Percentiles rank a stretch among this genome's conserved stretches.
These are phyloP conservation scores for Phylloscopus trochilus DNA, from an alignment of 2,113 vertebrate species.

Conservation along the genomic window DNA sequence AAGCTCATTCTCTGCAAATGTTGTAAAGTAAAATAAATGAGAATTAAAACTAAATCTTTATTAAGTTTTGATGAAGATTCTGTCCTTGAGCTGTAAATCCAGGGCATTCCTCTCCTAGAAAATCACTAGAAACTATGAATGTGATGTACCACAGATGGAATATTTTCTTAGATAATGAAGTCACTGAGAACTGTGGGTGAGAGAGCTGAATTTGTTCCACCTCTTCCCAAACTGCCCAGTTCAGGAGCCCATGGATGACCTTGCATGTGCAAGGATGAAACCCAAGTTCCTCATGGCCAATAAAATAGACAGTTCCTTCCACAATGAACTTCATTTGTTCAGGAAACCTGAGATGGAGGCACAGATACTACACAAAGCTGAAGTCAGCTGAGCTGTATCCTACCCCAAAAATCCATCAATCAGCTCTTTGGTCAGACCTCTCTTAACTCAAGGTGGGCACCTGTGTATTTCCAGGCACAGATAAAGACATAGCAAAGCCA, in stretches of 20 bases:
- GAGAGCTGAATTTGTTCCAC: background rate
- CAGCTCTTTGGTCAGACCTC: background rate
- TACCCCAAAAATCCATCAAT: background rate
- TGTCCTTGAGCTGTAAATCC: conserved; percentile 9
- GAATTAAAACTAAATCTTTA: conserved; percentile 24
- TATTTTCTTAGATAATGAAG: background rate
- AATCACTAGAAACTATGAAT: background rate
- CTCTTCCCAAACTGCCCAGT: background rate
- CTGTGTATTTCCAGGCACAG: background rate
- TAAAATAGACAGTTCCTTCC: background rate
- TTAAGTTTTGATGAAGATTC: conserved; percentile 13
- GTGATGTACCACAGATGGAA: background rate
- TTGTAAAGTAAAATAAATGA: conserved; percentile 19
- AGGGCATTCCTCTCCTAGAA: background rate
- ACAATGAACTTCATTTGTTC: background rate
- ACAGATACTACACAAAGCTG: background rate
- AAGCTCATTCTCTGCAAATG: background rate
- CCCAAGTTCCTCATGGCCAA: background rate
- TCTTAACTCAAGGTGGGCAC: background rate
- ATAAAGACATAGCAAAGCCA: background rate
- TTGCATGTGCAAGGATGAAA: background rate
- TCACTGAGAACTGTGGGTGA: background rate
- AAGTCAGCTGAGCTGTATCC: background rate
- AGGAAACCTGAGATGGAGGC: background rate
- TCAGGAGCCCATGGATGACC: background rate